These are phyloP conservation scores for Drosophila nr. medialis DNA, from an alignment of 2,888 invertebrate genomes.

Conservation along the genomic window DNA sequence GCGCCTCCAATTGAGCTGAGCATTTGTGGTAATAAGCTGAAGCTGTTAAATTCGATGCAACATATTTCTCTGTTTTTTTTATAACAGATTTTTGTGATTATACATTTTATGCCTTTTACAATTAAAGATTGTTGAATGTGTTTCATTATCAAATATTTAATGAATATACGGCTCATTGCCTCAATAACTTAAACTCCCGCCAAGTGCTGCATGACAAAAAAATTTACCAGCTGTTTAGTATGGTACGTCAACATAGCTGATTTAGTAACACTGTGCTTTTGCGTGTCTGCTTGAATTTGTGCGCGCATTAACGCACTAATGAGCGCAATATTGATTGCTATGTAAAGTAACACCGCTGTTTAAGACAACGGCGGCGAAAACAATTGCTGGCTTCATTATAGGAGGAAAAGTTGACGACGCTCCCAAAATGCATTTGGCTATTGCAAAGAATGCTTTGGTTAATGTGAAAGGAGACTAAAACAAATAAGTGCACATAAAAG, in stretches of 20 bases:
- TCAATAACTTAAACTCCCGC: neutral
- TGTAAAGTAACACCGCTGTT: conserved; percentile 1
- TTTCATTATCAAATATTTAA: no score
- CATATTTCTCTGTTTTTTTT: no score
- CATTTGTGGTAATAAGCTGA: neutral
- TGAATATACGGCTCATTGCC: neutral
- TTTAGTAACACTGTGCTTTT: no score
- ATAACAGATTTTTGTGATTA: neutral
- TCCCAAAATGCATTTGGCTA: no score
- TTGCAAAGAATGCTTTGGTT: conserved; percentile 31
- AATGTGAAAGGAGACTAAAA: no score
- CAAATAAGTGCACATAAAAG: no score
- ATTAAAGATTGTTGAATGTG: neutral
- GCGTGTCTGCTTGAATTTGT: neutral
- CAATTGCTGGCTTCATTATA: conserved; percentile 25
- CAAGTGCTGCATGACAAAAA: neutral
- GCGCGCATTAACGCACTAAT: conserved; percentile 6
- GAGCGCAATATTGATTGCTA: neutral
- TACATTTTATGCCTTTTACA: neutral
- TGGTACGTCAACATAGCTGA: neutral
- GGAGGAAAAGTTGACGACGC: conserved; percentile 32
- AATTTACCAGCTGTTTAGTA: no score
- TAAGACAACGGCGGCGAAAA: conserved; percentile 17
- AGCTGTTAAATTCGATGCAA: no score
- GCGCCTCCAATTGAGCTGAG: neutral